These are phyloP conservation scores for Rutilus rutilus DNA, from an alignment of 2,113 vertebrate species.

Conservation along the genomic window DNA sequence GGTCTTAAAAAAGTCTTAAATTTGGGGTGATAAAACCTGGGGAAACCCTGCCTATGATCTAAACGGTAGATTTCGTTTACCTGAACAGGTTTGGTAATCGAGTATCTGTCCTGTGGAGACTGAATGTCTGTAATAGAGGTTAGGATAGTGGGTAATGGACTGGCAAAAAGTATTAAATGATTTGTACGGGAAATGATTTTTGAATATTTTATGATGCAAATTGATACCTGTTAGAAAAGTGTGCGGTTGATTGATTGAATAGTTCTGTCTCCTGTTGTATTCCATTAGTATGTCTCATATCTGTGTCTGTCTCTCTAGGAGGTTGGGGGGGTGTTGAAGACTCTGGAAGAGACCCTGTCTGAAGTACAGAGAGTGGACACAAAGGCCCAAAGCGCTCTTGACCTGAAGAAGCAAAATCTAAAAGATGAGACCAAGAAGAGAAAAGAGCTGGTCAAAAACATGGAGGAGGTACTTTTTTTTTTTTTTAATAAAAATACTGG, in stretches of 20 bases:
- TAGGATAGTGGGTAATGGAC: constrained; percentile 13
- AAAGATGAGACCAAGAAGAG: constrained; percentile 83
- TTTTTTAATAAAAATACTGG: not conserved
- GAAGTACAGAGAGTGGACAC: constrained; percentile 83
- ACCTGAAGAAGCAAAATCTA: constrained; percentile 89
- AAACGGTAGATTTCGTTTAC: not conserved
- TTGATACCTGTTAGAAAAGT: constrained; percentile 38
- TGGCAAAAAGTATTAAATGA: constrained; percentile 7
- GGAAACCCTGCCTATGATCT: too few relatives aligned
- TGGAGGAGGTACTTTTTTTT: constrained; percentile 81
- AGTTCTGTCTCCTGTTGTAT: constrained; percentile 22
- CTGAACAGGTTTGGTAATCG: not conserved
- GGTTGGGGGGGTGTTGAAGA: constrained; percentile 73
- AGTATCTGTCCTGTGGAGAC: constrained; percentile 6
- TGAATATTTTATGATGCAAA: constrained; percentile 45
- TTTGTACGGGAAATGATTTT: constrained; percentile 24
- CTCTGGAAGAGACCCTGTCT: constrained; percentile 81
- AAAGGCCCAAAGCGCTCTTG: constrained; percentile 86
- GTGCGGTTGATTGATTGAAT: constrained; percentile 37
- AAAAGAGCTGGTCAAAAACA: constrained; percentile 82
- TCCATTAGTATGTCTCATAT: constrained; percentile 32
- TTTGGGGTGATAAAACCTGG: too few relatives aligned
- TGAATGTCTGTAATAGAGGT: not conserved
- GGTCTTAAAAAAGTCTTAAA: too few relatives aligned
- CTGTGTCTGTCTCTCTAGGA: constrained; percentile 73